phyloP scores from a whole-genome alignment of 2,888 invertebrate genomes.

The Harpalus rufipes region DNA sequence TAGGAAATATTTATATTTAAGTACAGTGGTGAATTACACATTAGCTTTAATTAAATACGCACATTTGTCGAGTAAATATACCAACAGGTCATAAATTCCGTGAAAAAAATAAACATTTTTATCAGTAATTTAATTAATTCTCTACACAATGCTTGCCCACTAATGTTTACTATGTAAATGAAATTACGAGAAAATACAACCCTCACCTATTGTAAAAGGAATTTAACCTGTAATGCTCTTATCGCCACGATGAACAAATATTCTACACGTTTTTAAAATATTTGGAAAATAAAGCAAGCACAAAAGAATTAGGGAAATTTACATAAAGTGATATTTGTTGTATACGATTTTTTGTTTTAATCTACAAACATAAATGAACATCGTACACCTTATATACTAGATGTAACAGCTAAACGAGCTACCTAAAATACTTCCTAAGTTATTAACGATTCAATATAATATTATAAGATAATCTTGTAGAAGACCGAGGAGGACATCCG shows the following conservation, averaged over 20 bases:
- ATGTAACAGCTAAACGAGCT: too few species aligned
- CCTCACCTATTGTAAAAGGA: conserved; percentile 18
- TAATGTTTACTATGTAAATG: conserved; percentile 57
- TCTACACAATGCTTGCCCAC: conserved; percentile 23
- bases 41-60: conserved; percentile 55
- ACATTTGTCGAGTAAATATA: conserved; percentile 50
- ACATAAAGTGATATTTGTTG: background rate
- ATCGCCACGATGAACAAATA: conserved; percentile 7
- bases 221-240: conserved; percentile 33
- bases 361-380: too few species aligned
- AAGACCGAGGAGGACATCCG: too few species aligned
- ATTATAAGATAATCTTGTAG: too few species aligned
- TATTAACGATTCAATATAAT: too few species aligned
- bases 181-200: conserved; percentile 52
- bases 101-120: conserved; percentile 58
- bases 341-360: background rate
- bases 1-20: conserved; percentile 29
- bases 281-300: background rate
- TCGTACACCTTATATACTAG: too few species aligned
- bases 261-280: conserved; percentile 10
- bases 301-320: background rate
- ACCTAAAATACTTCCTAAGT: too few species aligned
- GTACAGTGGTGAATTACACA: conserved; percentile 22
- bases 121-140: conserved; percentile 61
- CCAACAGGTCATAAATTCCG: conserved; percentile 17